Evolutionary conservation across 2,797 vertebrate genomes (phyloP).

Genomic region (Coendou prehensilis): DNA sequence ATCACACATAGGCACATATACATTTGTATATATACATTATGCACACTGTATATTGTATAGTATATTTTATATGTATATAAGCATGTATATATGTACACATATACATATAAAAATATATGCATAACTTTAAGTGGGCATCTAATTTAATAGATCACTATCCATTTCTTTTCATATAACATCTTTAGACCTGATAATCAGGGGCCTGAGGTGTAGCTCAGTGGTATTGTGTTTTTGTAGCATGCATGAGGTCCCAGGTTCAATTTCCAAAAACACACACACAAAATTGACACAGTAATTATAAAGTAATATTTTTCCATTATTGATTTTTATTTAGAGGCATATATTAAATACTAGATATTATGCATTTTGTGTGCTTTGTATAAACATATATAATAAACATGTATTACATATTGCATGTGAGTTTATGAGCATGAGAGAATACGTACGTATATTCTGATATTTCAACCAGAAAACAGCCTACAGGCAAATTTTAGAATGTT

Average conservation of each 20-base stretch:
- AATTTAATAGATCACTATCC: background rate
- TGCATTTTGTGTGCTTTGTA: background rate
- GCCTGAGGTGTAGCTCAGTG: background rate
- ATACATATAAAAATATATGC: background rate
- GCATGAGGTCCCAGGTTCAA: background rate
- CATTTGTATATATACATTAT: background rate
- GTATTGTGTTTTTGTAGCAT: background rate
- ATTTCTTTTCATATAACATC: slow-evolving; percentile 7
- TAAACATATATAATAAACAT: background rate
- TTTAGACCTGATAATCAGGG: background rate
- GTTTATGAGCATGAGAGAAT: background rate
- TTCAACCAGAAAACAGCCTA: background rate
- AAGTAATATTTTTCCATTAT: background rate
- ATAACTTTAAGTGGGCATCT: background rate
- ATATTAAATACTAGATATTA: background rate
- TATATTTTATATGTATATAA: background rate
- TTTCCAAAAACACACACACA: background rate
- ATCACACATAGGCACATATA: background rate
- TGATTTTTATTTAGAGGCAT: background rate
- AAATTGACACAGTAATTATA: background rate
- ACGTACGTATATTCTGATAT: background rate
- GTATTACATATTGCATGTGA: background rate
- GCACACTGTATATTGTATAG: background rate
- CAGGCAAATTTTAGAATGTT: slow-evolving; percentile 47
- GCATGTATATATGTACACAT: background rate